These are phyloP conservation scores for Proteles cristata DNA, from an alignment of 2,113 vertebrate species.

Conservation along the genomic window DNA sequence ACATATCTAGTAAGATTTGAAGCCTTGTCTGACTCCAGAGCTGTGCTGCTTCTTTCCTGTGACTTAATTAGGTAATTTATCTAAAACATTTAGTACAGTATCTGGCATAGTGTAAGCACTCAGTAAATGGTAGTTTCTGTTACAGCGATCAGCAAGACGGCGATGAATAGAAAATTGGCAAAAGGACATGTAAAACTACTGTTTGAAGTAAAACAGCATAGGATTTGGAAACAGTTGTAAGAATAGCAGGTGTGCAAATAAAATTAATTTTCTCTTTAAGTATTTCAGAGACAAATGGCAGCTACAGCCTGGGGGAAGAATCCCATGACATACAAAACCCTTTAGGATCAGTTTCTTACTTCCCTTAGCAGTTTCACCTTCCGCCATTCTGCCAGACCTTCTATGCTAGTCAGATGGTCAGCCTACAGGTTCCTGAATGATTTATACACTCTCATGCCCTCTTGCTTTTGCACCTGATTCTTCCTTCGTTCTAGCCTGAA, in stretches of 20 bases:
- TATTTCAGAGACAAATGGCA: conserved; percentile 35
- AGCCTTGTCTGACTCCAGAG: neutral
- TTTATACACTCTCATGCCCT: neutral
- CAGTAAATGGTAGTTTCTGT: neutral
- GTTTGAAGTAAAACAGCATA: conserved; percentile 25
- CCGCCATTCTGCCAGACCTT: neutral
- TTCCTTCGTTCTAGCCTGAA: neutral
- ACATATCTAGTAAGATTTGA: neutral
- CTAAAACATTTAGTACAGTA: neutral
- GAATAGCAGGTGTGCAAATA: conserved; percentile 34
- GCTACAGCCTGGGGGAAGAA: neutral
- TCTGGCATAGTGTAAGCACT: conserved; percentile 14
- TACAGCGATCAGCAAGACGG: neutral
- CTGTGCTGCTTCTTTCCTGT: conserved; percentile 19
- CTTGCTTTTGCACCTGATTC: conserved; percentile 36
- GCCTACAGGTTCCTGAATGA: neutral
- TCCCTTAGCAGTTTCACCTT: neutral
- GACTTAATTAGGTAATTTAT: conserved; percentile 47
- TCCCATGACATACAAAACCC: neutral
- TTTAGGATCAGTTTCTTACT: conserved; percentile 12
- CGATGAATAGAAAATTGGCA: conserved; percentile 44
- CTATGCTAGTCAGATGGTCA: neutral
- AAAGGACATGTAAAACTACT: neutral
- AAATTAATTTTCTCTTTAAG: conserved; percentile 11
- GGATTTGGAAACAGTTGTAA: conserved; percentile 9